phyloP scores from a whole-genome alignment of 2,113 vertebrate species.

The Aspidoscelis tigris region DNA sequence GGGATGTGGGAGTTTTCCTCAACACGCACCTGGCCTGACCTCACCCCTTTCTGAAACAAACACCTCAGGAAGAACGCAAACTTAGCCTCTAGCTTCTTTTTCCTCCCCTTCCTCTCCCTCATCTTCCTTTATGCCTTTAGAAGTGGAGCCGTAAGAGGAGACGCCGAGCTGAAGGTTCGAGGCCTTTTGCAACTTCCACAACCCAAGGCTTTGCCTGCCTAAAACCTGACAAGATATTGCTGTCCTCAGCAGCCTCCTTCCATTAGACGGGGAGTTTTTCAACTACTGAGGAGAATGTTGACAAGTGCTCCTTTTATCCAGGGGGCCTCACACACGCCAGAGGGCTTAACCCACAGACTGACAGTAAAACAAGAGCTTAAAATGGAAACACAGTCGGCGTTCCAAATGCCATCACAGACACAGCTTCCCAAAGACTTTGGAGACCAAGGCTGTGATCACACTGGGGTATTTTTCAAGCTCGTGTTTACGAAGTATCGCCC shows the following conservation, averaged over 20 bases:
- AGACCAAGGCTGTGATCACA: constrained; percentile 15
- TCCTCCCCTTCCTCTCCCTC: neutral
- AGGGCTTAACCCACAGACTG: constrained; percentile 66
- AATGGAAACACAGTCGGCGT: constrained; percentile 59
- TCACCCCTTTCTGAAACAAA: constrained; percentile 30
- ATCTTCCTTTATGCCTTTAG: neutral
- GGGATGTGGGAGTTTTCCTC: constrained; percentile 7
- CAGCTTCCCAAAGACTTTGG: constrained; percentile 60
- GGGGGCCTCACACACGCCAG: constrained; percentile 72
- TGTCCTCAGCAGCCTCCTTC: constrained; percentile 7
- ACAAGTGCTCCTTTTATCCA: constrained; percentile 55
- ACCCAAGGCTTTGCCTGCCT: constrained; percentile 62
- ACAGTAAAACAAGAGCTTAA: constrained; percentile 66
- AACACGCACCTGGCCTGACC: neutral
- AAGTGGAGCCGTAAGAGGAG: neutral
- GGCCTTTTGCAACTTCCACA: constrained; percentile 43
- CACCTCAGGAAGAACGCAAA: neutral
- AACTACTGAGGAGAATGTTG: constrained; percentile 38
- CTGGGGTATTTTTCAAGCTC: too few species aligned
- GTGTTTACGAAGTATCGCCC: too few species aligned
- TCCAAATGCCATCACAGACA: constrained; percentile 64
- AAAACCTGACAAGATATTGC: constrained; percentile 57
- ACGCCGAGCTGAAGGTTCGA: constrained; percentile 51
- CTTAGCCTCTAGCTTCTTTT: neutral
- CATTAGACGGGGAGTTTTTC: constrained; percentile 43